Evolutionary conservation across 2,888 invertebrate genomes (phyloP), one percentile per base, ranked within the genome.

Genomic region (Mylabris sibirica): DNA sequence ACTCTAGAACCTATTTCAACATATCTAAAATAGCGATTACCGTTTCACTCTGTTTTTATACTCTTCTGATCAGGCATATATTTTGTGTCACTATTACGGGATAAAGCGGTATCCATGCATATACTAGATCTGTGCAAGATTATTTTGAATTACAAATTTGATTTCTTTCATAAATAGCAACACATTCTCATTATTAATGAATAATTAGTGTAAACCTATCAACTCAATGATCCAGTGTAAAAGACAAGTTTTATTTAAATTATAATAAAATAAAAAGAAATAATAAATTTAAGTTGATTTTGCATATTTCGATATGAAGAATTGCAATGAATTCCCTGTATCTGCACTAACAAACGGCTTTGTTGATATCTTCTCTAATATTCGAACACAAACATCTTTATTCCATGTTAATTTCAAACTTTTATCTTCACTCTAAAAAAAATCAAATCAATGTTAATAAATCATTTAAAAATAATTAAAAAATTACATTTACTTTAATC

Each of bases 391-490:
- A 1, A 89, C 88, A 0, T 89, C 88, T 4, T 91, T 82, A 65
- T 90, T 87, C 89, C 90, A 91, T 0, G 89, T 86, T 8, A 90
- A 86, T 76, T 87, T 88, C 74, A 86, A 87, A 17, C 84, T 84
- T 78, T 92, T 93, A 79, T 92, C 90, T 83, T 94, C 93, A 11
- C 90, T 87, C 92, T 92, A 84, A 30, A 85, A 85, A 64, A 64
- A 66, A 68, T n/a, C 65, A 65, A 20, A 64, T 8, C 30, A 4
- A 44, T 74, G 73, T 59, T 20, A 69, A 22, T 60, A 60, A 20
- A 14, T 41, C 3, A 44, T 41, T n/a, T 12, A 59, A 34, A 62
- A 49, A 34, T 59, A 60, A 34, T 59, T 12, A 57, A 63, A 30
- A 64, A 65, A 12, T 44, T 20, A 63, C 57, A 49, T 64, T 53